These are phyloP conservation scores for Caerostris darwini DNA, from an alignment of 1,140 invertebrate species.

Conservation along the genomic window DNA sequence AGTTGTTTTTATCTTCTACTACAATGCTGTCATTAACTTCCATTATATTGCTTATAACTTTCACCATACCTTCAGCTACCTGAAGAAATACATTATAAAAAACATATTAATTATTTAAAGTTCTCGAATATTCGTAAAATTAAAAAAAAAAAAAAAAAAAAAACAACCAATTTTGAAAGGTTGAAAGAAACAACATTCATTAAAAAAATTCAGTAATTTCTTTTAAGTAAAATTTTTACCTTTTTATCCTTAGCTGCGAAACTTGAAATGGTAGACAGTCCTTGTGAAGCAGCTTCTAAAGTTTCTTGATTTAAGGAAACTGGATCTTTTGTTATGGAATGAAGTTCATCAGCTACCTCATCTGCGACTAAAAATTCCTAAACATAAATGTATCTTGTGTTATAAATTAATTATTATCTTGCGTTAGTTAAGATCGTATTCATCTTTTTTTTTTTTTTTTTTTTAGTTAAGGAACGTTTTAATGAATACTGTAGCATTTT, in stretches of 20 bases:
- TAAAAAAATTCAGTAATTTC: background rate
- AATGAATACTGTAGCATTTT: too few species aligned
- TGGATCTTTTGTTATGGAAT: conserved; percentile 77
- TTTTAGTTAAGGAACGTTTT: background rate
- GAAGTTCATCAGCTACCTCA: conserved; percentile 78
- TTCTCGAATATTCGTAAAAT: background rate
- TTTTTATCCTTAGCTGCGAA: conserved; percentile 79
- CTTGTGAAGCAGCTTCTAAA: conserved; percentile 72
- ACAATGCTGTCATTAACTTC: conserved; percentile 80
- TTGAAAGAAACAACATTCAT: background rate
- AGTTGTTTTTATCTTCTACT: conserved; percentile 78
- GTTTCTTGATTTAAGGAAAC: conserved; percentile 55
- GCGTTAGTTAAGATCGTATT: background rate
- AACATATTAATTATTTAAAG: background rate
- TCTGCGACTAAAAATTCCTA: conserved; percentile 78
- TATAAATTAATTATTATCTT: background rate
- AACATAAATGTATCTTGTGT: background rate
- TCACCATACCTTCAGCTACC: conserved; percentile 80
- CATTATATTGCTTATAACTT: conserved; percentile 81
- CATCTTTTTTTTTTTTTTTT: background rate
- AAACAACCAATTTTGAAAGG: background rate
- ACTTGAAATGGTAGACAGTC: conserved; percentile 71
- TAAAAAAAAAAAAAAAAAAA: background rate
- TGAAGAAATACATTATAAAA: conserved; percentile 60
- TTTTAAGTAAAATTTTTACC: conserved; percentile 68